phyloP scores from a whole-genome alignment of 2,113 vertebrate genomes.

The Cranoglanis bouderius region DNA sequence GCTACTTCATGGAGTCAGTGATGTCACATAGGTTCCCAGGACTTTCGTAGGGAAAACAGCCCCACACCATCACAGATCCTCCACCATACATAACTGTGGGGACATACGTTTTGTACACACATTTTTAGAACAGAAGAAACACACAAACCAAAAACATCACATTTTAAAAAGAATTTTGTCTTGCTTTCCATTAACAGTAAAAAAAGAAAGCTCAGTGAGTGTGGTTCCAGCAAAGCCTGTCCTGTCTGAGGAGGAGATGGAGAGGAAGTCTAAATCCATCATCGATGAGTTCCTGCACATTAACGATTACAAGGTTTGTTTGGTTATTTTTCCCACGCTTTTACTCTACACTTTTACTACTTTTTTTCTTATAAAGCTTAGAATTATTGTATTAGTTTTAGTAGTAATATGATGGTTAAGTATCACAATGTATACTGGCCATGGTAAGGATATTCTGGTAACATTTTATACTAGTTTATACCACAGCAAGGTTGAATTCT shows the following conservation, averaged over 20 bases:
- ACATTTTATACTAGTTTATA: background rate
- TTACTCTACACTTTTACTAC: background rate
- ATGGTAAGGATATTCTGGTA: background rate
- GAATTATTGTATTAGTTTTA: background rate
- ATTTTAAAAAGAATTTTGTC: background rate
- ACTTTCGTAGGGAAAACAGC: too few relatives aligned
- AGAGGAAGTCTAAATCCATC: constrained; percentile 91
- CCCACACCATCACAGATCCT: background rate
- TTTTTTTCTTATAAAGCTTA: background rate
- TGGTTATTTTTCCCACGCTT: constrained; percentile 16
- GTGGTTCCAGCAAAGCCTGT: constrained; percentile 72
- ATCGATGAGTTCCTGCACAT: constrained; percentile 98
- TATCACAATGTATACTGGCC: too few relatives aligned
- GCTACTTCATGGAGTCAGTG: too few relatives aligned
- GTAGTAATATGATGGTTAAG: background rate
- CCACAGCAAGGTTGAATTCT: background rate
- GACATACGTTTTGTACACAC: background rate
- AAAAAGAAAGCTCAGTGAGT: constrained; percentile 74
- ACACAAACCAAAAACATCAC: background rate
- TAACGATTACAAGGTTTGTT: constrained; percentile 90
- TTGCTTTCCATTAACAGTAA: constrained; percentile 66
- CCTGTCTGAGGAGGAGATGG: constrained; percentile 86
- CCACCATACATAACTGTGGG: background rate
- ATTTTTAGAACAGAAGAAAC: background rate
- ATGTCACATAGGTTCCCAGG: too few relatives aligned